A percentile compares a stretch with the other conserved stretches of the same genome.
Conservation (phyloP, 2,888 invertebrate genomes). For the Dinocampus coccinellae region DNA sequence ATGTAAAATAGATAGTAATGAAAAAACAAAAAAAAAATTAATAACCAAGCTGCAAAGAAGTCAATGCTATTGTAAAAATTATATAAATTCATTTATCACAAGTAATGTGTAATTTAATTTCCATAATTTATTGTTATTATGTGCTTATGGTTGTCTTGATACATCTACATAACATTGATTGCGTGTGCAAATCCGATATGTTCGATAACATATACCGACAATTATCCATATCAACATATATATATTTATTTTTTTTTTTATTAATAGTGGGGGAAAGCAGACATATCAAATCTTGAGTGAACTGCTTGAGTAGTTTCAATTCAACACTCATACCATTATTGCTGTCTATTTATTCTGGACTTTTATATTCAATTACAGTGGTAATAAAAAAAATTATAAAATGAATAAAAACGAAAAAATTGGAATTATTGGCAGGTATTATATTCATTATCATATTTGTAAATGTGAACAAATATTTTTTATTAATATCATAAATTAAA, state of each 20-base stretch:
- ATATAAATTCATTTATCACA: no score
- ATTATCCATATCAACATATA: not conserved
- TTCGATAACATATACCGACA: not conserved
- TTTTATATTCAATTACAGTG: not conserved
- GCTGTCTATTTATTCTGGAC: not conserved
- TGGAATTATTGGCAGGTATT: slow-evolving; percentile 85
- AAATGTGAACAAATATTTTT: no score
- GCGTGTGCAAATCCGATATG: not conserved
- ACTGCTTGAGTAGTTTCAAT: not conserved
- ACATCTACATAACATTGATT: not conserved
- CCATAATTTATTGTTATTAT: not conserved
- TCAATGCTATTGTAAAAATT: no score
- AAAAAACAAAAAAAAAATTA: no score
- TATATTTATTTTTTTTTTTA: not conserved
- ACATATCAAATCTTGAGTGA: not conserved
- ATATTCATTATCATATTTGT: no score
- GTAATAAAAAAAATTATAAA: not conserved
- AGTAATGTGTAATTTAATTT: not conserved
- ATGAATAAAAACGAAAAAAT: slow-evolving; percentile 74
- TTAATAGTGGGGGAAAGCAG: not conserved
- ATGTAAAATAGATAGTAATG: no score
- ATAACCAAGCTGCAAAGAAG: no score
- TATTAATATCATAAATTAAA: not conserved
- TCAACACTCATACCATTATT: not conserved
- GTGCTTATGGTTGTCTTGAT: not conserved